Base-by-base conservation (phyloP, 1,140 invertebrate species). In the Drosophila varians region DNA sequence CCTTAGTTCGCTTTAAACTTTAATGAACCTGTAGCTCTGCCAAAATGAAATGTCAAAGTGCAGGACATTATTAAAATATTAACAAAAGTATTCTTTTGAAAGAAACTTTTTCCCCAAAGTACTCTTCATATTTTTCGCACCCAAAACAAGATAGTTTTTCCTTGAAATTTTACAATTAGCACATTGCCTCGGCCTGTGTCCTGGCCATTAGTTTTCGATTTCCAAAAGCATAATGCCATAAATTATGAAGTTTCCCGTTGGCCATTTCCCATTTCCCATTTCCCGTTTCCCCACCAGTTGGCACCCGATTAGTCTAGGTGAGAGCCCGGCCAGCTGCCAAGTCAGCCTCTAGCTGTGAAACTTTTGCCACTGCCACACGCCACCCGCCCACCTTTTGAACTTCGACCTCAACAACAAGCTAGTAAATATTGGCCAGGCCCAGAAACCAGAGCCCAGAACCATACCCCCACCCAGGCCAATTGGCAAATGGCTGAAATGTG, bases 401-500 rank as follows among this genome's bases (percentile, higher is more conserved):
- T 52, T 23, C 48, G 38, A 65, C 71, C 70, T 58, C 71, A 66
- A 74, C 61, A 74, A 74, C 71, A 74, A 74, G 61, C 60, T 68
- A 66, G 70, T 74, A 74, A 66, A 68, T 74, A 74, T 51, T 64
- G 47, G 52, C 57, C 56, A 14, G 48, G 61, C 28, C 40, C n/a
- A n/a, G n/a, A 55, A n/a, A 14, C 14, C 28, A 73, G 7, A n/a
- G 31, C 2, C 11, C 31, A 34, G 31, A 34, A 9, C 4, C 25
- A 16, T 31, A 21, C 19, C 31, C 25, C 16, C 11, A 19, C 14
- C 21, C 14, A 40, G 42, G 52, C 47, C 54, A 73, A 73, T 48
- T 74, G 71, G 47, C 57, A 74, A 56, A 52, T 69, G 58, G 71
- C 71, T 38, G 46, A 66, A 74, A 74, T 74, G 64, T 83, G 77